phyloP scores from a whole-genome alignment of 1,140 invertebrate species.

The Drosophila suzukii region DNA sequence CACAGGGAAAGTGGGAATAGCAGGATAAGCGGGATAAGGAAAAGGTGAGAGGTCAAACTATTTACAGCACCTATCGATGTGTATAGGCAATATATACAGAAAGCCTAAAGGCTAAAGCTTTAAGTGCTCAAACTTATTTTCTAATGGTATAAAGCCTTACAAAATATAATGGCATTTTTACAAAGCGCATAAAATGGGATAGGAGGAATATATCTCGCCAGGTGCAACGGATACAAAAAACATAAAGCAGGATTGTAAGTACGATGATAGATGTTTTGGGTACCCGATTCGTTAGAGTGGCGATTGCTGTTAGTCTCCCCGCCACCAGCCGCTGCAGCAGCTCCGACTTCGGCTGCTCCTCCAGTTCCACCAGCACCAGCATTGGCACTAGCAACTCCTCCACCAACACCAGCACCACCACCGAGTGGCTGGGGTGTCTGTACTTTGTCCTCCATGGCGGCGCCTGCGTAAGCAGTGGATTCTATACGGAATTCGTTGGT shows the following conservation, averaged over 20 bases:
- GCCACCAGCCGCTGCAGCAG: conserved; percentile 1
- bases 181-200: no score
- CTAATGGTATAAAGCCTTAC: no score
- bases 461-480: conserved; percentile 3
- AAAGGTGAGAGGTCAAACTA: neutral
- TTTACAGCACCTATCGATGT: neutral
- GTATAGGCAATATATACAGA: neutral
- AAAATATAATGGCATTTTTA: no score
- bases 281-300: conserved; percentile 84
- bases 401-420: neutral
- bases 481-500: conserved; percentile 9
- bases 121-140: no score
- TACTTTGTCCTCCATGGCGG: conserved; percentile 7
- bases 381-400: neutral
- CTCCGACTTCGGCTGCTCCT: conserved; percentile 6
- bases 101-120: neutral
- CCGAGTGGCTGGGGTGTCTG: conserved; percentile 1
- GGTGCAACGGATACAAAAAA: conserved; percentile 1
- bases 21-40: no score
- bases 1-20: no score
- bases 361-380: conserved; percentile 5
- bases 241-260: neutral
- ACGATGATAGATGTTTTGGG: conserved; percentile 21
- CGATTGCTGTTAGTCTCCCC: conserved; percentile 73
- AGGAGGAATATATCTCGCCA: neutral